A percentile compares a stretch with the other conserved stretches of the same genome.
Evolutionary conservation across 1,140 invertebrate species (phyloP).

Genomic region (Cecropterus lyciades): DNA sequence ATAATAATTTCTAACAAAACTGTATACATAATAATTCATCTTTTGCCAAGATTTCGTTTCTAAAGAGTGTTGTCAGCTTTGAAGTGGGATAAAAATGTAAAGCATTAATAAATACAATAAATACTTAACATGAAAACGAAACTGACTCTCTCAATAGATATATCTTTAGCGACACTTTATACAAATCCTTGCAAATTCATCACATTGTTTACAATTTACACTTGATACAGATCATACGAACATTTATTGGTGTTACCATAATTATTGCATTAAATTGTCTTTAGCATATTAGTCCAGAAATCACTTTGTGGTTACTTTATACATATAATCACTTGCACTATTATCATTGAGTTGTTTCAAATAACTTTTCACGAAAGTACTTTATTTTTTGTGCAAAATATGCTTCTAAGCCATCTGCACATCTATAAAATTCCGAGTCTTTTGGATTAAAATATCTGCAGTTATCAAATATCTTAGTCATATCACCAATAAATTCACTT

Average conservation of each 20-base stretch:
- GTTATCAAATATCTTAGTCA: slow-evolving; percentile 99
- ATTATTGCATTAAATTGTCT: slow-evolving; percentile 37
- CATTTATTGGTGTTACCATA: slow-evolving; percentile 31
- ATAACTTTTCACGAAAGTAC: slow-evolving; percentile 91
- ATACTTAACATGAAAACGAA: slow-evolving; percentile 71
- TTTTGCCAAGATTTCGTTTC: slow-evolving; percentile 57
- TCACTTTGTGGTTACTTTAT: slow-evolving; percentile 39
- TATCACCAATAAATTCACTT: slow-evolving; percentile 97
- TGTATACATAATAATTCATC: slow-evolving; percentile 63
- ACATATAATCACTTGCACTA: slow-evolving; percentile 54
- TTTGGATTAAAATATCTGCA: slow-evolving; percentile 98
- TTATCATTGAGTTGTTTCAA: slow-evolving; percentile 85
- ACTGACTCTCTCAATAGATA: slow-evolving; percentile 63
- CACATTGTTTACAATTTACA: slow-evolving; percentile 77
- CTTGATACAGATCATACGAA: slow-evolving; percentile 58
- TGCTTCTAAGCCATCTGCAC: slow-evolving; percentile 97
- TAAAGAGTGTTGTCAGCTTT: slow-evolving; percentile 62
- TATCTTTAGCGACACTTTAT: slow-evolving; percentile 57
- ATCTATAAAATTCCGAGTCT: slow-evolving; percentile 97
- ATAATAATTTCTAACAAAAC: slow-evolving; percentile 66
- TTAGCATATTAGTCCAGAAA: slow-evolving; percentile 37
- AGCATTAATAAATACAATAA: slow-evolving; percentile 82
- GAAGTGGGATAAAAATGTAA: slow-evolving; percentile 54
- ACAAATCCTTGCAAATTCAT: slow-evolving; percentile 74
- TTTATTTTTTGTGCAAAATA: slow-evolving; percentile 97